Evolutionary conservation across 2,113 vertebrate genomes (phyloP).

Genomic region (Corydoras maculifer): DNA sequence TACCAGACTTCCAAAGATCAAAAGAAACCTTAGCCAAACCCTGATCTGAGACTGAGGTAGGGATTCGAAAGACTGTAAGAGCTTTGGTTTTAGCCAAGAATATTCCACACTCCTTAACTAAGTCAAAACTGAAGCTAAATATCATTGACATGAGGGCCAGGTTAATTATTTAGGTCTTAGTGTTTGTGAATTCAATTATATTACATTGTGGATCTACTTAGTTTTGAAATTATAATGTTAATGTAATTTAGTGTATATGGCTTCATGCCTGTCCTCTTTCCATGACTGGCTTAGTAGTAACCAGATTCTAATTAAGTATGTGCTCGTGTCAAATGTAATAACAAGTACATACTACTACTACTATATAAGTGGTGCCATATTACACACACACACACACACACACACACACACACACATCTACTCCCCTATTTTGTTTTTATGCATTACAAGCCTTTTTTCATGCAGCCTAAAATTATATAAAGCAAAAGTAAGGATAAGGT

Average conservation of each 20-base stretch:
- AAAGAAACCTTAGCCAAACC: not conserved
- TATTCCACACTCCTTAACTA: slow-evolving; percentile 25
- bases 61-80: slow-evolving; percentile 8
- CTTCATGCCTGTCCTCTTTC: not conserved
- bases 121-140: slow-evolving; percentile 47
- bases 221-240: slow-evolving; percentile 31
- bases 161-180: slow-evolving; percentile 54
- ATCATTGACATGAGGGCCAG: slow-evolving; percentile 52
- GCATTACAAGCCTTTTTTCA: too few relatives aligned
- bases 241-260: slow-evolving; percentile 11
- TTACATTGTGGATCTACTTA: slow-evolving; percentile 38
- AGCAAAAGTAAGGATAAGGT: too few relatives aligned
- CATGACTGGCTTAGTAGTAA: too few relatives aligned
- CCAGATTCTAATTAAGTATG: too few relatives aligned
- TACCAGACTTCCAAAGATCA: not conserved
- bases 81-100: not conserved
- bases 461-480: too few relatives aligned
- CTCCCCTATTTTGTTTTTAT: too few relatives aligned
- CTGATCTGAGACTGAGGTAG: slow-evolving; percentile 11
- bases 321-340: too few relatives aligned
- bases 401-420: too few relatives aligned
- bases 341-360: too few relatives aligned
- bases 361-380: too few relatives aligned
- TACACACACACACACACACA: too few relatives aligned
- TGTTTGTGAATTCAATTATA: slow-evolving; percentile 54